These are phyloP conservation scores for Poeciliopsis presidionis DNA, from an alignment of 2,797 vertebrate species.

Conservation along the genomic window DNA sequence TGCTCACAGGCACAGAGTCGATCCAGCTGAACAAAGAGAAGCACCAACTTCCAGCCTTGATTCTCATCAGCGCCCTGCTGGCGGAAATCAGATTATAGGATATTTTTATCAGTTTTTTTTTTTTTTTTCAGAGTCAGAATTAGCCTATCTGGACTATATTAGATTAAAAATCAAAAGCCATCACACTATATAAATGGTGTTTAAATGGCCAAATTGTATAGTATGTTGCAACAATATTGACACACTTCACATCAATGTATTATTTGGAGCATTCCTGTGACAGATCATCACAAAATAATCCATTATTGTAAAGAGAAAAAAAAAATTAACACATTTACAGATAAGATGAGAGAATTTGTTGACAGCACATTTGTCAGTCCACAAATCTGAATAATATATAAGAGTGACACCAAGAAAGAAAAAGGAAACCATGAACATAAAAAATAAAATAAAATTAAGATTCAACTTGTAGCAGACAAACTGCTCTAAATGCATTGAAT, in stretches of 20 bases:
- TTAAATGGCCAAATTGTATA: not conserved
- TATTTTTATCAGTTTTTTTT: not conserved
- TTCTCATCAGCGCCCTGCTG: constrained; percentile 48
- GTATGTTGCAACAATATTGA: not conserved
- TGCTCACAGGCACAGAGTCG: constrained; percentile 66
- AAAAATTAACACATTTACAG: not conserved
- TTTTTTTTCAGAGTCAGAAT: not conserved
- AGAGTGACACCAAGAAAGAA: not conserved
- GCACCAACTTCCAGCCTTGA: constrained; percentile 69
- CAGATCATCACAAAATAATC: not conserved
- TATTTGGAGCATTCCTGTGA: not conserved
- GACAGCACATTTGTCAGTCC: not conserved
- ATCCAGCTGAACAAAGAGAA: constrained; percentile 70
- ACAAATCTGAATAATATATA: not conserved
- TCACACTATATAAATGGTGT: not conserved
- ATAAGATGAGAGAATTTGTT: not conserved
- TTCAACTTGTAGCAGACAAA: not conserved
- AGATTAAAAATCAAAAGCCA: not conserved
- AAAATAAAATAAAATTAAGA: not conserved
- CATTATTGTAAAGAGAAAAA: not conserved
- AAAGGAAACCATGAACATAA: not conserved
- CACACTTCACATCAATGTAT: not conserved
- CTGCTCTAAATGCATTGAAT: not conserved
- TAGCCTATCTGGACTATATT: not conserved
- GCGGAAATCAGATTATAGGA: not conserved